These are phyloP conservation scores for Odiellus spinosus DNA, from an alignment of 2,888 invertebrate species.

Conservation along the genomic window DNA sequence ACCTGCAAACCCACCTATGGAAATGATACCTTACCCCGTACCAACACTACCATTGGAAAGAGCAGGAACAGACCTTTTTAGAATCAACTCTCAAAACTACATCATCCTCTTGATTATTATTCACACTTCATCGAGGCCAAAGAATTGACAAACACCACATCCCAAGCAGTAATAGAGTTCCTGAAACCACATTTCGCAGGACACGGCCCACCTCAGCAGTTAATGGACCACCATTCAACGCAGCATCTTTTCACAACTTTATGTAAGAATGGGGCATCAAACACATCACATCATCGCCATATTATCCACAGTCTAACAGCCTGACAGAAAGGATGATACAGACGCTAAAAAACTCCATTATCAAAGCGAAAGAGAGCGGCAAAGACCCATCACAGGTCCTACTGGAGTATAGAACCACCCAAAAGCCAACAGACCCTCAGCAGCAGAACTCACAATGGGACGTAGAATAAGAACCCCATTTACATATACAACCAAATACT, in stretches of 20 bases:
- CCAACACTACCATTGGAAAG: constrained; percentile 4
- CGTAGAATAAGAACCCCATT: too few relatives aligned
- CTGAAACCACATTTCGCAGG: constrained; percentile 5
- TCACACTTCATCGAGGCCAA: constrained; percentile 4
- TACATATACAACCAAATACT: too few relatives aligned
- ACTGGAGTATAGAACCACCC: constrained; percentile 3
- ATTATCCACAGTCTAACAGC: constrained; percentile 4
- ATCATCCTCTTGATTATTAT: constrained; percentile 5
- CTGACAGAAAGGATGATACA: not conserved
- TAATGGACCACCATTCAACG: constrained; percentile 4
- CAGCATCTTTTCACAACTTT: not conserved
- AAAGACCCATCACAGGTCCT: constrained; percentile 1
- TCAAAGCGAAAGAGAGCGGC: constrained; percentile 4
- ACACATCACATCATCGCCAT: not conserved
- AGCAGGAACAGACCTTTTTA: constrained; percentile 2
- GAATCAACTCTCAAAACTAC: not conserved
- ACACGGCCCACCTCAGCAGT: constrained; percentile 1
- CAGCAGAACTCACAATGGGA: too few relatives aligned
- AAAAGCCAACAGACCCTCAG: too few relatives aligned
- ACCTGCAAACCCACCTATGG: not conserved
- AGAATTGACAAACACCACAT: not conserved
- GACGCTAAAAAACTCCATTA: constrained; percentile 1
- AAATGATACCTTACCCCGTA: not conserved
- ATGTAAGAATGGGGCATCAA: not conserved
- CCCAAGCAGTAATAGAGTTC: constrained; percentile 2